Conservation (phyloP, 2,113 vertebrate genomes). For the Megatriorchis doriae region DNA sequence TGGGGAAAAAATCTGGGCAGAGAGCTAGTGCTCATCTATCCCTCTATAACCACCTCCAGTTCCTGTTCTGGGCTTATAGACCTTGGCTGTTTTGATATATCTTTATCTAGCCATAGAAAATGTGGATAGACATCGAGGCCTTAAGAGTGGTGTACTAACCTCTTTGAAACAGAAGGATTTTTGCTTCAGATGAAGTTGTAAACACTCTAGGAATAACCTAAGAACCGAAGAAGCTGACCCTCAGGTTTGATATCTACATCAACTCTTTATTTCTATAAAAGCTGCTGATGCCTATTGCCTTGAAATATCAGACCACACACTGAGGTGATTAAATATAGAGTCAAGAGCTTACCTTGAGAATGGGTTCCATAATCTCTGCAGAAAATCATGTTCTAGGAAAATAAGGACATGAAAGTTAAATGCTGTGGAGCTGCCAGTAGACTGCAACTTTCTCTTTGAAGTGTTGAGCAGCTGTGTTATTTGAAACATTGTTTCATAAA, state of each 20-base stretch:
- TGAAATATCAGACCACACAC: not conserved
- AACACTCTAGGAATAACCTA: not conserved
- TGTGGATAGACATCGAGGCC: not conserved
- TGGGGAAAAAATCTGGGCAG: not conserved
- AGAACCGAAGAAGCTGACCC: not conserved
- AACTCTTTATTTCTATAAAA: not conserved
- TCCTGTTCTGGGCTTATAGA: not conserved
- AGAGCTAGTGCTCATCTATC: not conserved
- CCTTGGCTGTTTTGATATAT: not conserved
- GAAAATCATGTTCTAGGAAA: not conserved
- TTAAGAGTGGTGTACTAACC: not conserved
- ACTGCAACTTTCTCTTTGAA: not conserved
- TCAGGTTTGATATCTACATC: not conserved
- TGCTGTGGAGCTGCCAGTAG: not conserved
- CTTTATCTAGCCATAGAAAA: not conserved
- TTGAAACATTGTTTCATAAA: not conserved
- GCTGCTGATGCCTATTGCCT: not conserved
- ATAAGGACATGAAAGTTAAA: not conserved
- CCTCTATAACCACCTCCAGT: not conserved
- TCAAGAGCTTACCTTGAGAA: not conserved
- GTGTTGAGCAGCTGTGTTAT: not conserved
- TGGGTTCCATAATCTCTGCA: not conserved
- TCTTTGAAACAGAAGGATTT: not conserved
- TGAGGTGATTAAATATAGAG: not conserved
- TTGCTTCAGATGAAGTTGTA: not conserved